Conservation (phyloP, 2,797 vertebrate species). For the Thamnophis elegans region DNA sequence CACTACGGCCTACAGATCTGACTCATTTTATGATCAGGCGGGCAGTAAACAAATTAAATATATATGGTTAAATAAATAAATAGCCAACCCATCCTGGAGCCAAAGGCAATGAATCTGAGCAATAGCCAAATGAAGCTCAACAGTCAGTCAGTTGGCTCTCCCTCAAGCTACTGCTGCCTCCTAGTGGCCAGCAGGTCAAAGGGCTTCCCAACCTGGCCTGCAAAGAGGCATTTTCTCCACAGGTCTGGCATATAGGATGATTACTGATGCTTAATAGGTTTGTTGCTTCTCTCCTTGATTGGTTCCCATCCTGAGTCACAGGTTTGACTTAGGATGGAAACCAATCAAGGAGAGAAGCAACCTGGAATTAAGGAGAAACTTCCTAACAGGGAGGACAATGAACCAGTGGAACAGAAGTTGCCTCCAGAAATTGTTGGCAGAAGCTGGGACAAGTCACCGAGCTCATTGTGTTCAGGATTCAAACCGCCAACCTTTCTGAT, state of each 20-base stretch:
- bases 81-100: not conserved
- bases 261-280: rapidly evolving
- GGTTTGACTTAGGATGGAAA: not conserved
- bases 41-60: not conserved
- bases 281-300: not conserved
- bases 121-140: not conserved
- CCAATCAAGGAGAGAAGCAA: not conserved
- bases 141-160: not conserved
- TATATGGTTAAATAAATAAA: not conserved
- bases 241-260: not conserved
- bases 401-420: not conserved
- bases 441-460: no score
- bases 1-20: not conserved
- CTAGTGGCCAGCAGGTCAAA: not conserved
- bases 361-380: not conserved
- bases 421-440: not conserved
- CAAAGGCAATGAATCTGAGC: not conserved
- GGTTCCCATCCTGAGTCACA: not conserved
- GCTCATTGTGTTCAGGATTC: no score
- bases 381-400: not conserved
- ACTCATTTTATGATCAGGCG: not conserved
- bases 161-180: not conserved
- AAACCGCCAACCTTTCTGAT: no score
- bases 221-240: not conserved
- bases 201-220: not conserved